Conservation (phyloP, 2,113 vertebrate genomes). For the Oxyura jamaicensis region DNA sequence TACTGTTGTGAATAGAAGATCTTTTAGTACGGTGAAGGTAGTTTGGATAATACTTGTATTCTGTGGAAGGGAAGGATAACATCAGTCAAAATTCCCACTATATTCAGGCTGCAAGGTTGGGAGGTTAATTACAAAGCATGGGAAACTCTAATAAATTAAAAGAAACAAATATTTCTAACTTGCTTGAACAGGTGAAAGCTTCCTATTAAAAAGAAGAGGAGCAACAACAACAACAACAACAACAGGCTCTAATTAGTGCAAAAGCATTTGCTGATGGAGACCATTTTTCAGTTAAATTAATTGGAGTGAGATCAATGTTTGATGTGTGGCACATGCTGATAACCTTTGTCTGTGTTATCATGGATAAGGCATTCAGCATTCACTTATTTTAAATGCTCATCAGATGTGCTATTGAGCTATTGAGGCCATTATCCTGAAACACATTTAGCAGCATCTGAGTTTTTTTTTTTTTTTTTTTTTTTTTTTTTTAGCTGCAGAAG, state of each 20-base stretch:
- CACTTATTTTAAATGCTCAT: slow-evolving; percentile 39
- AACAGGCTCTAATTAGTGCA: neutral
- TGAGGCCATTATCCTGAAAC: slow-evolving; percentile 43
- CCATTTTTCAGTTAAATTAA: slow-evolving; percentile 51
- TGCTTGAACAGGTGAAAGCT: neutral
- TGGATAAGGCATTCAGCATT: slow-evolving; percentile 48
- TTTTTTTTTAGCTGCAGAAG: slow-evolving; percentile 52
- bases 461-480: neutral
- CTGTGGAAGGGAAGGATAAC: neutral
- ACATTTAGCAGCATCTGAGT: slow-evolving; percentile 31
- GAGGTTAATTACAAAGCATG: neutral
- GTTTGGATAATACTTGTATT: neutral
- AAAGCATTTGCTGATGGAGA: slow-evolving; percentile 58
- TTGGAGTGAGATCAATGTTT: slow-evolving; percentile 37
- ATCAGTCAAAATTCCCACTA: neutral
- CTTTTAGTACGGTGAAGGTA: neutral
- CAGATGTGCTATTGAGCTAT: slow-evolving; percentile 57
- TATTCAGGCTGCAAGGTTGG: neutral
- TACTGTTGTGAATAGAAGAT: neutral
- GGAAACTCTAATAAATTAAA: neutral
- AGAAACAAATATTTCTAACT: neutral
- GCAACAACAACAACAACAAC: neutral
- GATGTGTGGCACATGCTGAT: neutral
- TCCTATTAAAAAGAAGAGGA: neutral
- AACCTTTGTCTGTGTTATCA: slow-evolving; percentile 59